These are phyloP conservation scores for Eurosta solidaginis DNA, from an alignment of 1,140 invertebrate genomes.

Conservation along the genomic window DNA sequence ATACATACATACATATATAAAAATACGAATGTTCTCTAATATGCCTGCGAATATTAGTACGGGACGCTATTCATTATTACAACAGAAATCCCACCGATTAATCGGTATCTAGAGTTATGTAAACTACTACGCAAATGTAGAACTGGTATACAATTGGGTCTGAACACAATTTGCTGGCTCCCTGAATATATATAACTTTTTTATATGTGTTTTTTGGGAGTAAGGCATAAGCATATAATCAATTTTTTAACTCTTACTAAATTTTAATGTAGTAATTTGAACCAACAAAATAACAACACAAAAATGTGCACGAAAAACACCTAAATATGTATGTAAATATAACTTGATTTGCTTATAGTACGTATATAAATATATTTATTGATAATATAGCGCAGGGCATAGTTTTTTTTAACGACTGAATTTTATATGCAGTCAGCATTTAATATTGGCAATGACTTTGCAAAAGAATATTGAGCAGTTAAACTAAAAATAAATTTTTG, in stretches of 20 bases:
- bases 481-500: not conserved
- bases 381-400: no score
- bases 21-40: not conserved
- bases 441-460: slow-evolving; percentile 7
- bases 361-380: not conserved
- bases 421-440: no score
- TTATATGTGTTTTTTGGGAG: not conserved
- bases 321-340: no score
- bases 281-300: not conserved
- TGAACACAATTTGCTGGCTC: no score
- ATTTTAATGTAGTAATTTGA: slow-evolving; percentile 1
- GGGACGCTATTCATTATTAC: no score
- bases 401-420: no score
- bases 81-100: no score
- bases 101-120: no score
- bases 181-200: not conserved
- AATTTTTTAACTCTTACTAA: not conserved
- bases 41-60: no score
- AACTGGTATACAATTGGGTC: no score
- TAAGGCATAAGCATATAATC: not conserved
- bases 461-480: not conserved
- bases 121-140: no score
- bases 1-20: not conserved
- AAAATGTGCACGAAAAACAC: not conserved
- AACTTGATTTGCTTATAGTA: not conserved